Evolutionary conservation across 2,888 invertebrate genomes (phyloP).

Genomic region (Trachelus tabidus): DNA sequence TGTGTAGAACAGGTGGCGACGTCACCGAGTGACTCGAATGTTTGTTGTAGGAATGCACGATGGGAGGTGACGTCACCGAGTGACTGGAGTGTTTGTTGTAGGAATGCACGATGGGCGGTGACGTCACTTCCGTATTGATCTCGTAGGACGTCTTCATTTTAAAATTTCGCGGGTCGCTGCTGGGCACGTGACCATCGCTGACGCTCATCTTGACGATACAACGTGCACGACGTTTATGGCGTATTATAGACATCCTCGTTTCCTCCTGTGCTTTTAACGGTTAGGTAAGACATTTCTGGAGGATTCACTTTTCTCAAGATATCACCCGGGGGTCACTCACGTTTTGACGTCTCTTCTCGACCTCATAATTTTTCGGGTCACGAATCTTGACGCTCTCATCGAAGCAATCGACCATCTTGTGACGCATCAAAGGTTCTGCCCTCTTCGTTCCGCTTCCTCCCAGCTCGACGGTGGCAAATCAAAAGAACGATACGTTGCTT

Average conservation of each 20-base stretch:
- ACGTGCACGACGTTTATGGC: conserved; percentile 12
- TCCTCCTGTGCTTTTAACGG: conserved; percentile 7
- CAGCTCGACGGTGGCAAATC: conserved; percentile 19
- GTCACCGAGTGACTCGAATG: too few species aligned
- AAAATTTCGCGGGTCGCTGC: background rate
- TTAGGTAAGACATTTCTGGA: too few species aligned
- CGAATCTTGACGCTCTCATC: conserved; percentile 26
- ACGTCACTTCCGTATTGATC: conserved; percentile 3
- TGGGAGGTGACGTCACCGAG: background rate
- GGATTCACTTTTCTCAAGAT: too few species aligned
- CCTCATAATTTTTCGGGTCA: conserved; percentile 30
- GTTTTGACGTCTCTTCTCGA: conserved; percentile 26
- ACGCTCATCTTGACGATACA: conserved; percentile 14
- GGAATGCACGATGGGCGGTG: conserved; percentile 10
- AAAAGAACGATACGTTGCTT: background rate
- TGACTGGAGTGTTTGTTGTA: conserved; percentile 8
- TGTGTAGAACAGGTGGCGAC: background rate
- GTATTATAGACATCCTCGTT: conserved; percentile 11
- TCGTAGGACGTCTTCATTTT: conserved; percentile 14
- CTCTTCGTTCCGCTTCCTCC: conserved; percentile 15
- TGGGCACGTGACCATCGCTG: background rate
- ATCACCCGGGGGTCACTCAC: conserved; percentile 11
- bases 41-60: background rate
- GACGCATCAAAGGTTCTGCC: conserved; percentile 26
- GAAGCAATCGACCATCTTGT: conserved; percentile 30